These are phyloP conservation scores for Caenorhabditis latens DNA, from an alignment of 1,140 invertebrate genomes.

Conservation along the genomic window DNA sequence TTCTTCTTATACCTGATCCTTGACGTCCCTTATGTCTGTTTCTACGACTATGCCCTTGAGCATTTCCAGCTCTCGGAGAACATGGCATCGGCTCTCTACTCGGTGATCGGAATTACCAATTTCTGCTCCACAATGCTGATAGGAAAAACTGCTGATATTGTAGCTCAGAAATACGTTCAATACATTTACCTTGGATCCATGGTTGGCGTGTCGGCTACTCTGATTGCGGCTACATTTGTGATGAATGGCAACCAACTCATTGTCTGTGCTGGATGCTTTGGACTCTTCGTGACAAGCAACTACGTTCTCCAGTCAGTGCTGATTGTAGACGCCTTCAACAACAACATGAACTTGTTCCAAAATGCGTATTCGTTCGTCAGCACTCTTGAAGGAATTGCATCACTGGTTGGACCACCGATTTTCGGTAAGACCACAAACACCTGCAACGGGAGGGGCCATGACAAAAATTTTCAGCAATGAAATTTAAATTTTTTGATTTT, in stretches of 20 bases:
- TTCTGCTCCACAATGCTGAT: not conserved
- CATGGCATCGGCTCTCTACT: not conserved
- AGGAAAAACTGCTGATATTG: not conserved
- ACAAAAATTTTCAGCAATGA: no score
- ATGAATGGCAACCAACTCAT: not conserved
- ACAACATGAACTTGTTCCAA: not conserved
- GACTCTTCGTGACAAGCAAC: conserved; percentile 40
- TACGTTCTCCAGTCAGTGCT: conserved; percentile 43
- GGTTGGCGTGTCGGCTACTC: not conserved
- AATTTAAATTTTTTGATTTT: no score
- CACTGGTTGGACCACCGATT: conserved; percentile 30
- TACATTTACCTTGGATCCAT: not conserved
- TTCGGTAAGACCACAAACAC: conserved; percentile 44
- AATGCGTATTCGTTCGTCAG: conserved; percentile 20
- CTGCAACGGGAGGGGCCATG: no score
- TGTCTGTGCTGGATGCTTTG: not conserved
- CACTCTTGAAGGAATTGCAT: conserved; percentile 50
- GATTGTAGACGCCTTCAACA: not conserved
- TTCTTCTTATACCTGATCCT: conserved; percentile 23
- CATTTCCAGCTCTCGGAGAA: not conserved
- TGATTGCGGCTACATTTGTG: not conserved
- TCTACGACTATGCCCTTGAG: conserved; percentile 46
- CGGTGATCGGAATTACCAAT: not conserved
- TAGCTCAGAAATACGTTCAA: not conserved
- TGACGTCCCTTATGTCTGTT: conserved; percentile 57